phyloP scores from a whole-genome alignment of 64 coral and sea anemone genomes.

The Stichodactyla mertensii region DNA sequence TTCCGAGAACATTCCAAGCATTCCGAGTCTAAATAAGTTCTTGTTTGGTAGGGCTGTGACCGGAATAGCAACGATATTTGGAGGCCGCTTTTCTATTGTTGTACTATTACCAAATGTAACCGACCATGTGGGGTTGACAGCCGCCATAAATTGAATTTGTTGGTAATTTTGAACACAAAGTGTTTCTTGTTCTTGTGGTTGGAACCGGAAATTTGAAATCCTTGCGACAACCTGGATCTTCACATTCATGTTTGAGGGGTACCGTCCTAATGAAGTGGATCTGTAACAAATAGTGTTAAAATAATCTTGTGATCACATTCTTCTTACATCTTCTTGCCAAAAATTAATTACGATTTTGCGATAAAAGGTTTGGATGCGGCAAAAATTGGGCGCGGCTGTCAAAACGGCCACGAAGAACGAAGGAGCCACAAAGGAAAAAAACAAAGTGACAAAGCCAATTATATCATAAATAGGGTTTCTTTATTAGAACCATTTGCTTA shows the following conservation, averaged over 20 bases:
- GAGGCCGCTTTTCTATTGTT: not conserved
- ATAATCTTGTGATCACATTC: not conserved
- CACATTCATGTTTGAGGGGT: not conserved
- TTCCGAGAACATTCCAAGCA: not conserved
- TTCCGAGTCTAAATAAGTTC: not conserved
- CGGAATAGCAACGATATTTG: not conserved
- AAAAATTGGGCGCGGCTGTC: not conserved
- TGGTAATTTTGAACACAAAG: not conserved
- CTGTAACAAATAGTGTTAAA: not conserved
- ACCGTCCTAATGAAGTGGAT: not conserved
- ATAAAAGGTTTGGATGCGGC: not conserved
- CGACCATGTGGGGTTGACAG: not conserved
- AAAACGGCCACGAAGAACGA: not conserved
- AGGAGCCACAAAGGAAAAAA: no score
- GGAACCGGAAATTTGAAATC: not conserved
- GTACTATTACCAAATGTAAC: not conserved
- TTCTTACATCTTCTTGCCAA: not conserved
- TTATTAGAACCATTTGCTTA: not conserved
- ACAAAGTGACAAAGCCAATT: no score
- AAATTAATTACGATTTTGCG: not conserved
- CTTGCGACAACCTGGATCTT: not conserved
- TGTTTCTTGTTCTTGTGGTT: constrained; percentile 8
- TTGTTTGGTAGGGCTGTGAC: not conserved
- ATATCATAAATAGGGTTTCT: not conserved
- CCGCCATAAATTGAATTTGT: not conserved